These are phyloP conservation scores for Archivesica marissinica DNA, from an alignment of 1,140 invertebrate species.

Conservation along the genomic window DNA sequence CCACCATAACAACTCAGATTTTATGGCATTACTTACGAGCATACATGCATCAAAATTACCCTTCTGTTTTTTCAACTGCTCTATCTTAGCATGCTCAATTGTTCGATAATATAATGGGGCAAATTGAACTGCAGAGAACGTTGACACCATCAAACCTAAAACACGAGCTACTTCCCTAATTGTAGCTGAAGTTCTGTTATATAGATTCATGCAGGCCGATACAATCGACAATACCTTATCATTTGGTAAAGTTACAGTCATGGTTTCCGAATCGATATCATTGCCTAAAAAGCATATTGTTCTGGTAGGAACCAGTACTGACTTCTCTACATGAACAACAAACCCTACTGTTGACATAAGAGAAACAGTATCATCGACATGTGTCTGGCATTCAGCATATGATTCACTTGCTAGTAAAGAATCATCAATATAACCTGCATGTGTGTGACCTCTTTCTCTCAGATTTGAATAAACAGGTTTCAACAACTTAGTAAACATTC, in stretches of 20 bases:
- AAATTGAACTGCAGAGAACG: conserved; percentile 28
- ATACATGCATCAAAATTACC: background rate
- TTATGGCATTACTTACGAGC: background rate
- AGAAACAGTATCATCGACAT: conserved; percentile 30
- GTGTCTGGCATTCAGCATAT: conserved; percentile 38
- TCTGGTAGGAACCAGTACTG: conserved; percentile 20
- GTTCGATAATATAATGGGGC: conserved; percentile 15
- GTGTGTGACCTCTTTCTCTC: conserved; percentile 46
- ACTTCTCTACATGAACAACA: conserved; percentile 42
- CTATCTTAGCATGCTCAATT: conserved; percentile 21
- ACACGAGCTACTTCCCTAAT: conserved; percentile 16
- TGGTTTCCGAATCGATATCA: conserved; percentile 53
- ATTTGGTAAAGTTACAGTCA: conserved; percentile 49
- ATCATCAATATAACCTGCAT: conserved; percentile 62
- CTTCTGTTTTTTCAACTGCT: background rate
- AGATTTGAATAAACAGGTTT: conserved; percentile 57
- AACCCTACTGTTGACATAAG: conserved; percentile 48
- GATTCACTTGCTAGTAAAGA: conserved; percentile 35
- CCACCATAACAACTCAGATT: conserved; percentile 36
- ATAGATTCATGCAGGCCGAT: background rate
- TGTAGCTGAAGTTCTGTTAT: background rate
- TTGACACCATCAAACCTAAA: conserved; percentile 13
- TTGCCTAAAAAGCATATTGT: conserved; percentile 48
- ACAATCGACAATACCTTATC: conserved; percentile 44
- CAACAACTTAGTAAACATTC: conserved; percentile 63